Evolutionary conservation across 2,113 vertebrate genomes (phyloP).

Genomic region (Pristiophorus japonicus): DNA sequence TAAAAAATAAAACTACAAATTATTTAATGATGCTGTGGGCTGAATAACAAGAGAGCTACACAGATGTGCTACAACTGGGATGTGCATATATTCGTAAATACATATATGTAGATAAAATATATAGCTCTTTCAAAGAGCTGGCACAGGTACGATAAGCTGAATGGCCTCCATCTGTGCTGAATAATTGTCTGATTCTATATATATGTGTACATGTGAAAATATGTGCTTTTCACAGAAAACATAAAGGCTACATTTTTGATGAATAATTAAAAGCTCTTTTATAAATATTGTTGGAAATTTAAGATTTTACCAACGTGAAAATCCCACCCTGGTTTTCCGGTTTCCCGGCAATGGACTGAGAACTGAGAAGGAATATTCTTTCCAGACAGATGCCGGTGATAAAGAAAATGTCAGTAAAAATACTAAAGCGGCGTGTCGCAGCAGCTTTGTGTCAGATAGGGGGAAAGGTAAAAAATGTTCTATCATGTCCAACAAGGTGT

Average conservation of each 20-base stretch:
- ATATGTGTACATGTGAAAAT: not conserved
- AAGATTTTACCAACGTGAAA: not conserved
- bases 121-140: not conserved
- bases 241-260: not conserved
- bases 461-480: slow-evolving; percentile 97
- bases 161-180: not conserved
- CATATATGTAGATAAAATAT: not conserved
- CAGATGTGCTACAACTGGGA: not conserved
- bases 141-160: not conserved
- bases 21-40: not conserved
- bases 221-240: not conserved
- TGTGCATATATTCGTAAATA: not conserved
- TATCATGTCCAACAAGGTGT: slow-evolving; percentile 99
- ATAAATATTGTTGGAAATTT: not conserved
- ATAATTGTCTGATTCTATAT: not conserved
- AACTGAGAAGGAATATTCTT: slow-evolving; percentile 70
- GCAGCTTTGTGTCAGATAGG: slow-evolving; percentile 85
- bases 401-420: slow-evolving; percentile 99
- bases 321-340: not conserved
- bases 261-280: not conserved
- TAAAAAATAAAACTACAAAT: not conserved
- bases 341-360: not conserved
- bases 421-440: slow-evolving; percentile 89
- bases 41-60: not conserved
- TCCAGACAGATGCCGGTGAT: slow-evolving; percentile 87